phyloP scores from a whole-genome alignment of 2,797 vertebrate genomes.

The Telmatherina bonti region DNA sequence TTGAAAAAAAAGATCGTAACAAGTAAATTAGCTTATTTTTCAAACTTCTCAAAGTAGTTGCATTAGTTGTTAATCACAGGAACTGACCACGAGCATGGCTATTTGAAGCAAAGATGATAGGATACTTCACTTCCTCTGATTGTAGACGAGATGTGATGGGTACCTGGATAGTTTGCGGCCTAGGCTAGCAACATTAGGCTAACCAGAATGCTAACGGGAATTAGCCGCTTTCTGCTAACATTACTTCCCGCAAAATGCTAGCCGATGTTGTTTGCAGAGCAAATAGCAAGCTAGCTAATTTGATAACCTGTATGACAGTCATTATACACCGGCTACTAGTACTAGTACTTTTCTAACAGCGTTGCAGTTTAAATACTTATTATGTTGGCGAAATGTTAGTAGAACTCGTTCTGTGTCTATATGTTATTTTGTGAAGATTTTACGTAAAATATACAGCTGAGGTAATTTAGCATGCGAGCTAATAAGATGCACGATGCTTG shows the following conservation, averaged over 20 bases:
- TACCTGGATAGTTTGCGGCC: slow-evolving; percentile 89
- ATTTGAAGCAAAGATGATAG: slow-evolving; percentile 37
- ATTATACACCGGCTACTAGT: slow-evolving; percentile 13
- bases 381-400: not conserved
- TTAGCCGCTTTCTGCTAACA: slow-evolving; percentile 64
- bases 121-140: slow-evolving; percentile 69
- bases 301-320: slow-evolving; percentile 62
- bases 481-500: slow-evolving; percentile 61
- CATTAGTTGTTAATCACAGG: slow-evolving; percentile 42
- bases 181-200: slow-evolving; percentile 85
- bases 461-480: slow-evolving; percentile 68
- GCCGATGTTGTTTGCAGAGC: slow-evolving; percentile 54
- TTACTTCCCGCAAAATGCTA: slow-evolving; percentile 77
- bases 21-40: slow-evolving; percentile 78
- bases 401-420: slow-evolving; percentile 23
- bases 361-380: not conserved
- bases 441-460: slow-evolving; percentile 56
- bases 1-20: slow-evolving; percentile 78
- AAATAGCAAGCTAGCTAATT: slow-evolving; percentile 56
- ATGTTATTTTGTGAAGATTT: slow-evolving; percentile 38
- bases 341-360: slow-evolving; percentile 9
- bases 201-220: slow-evolving; percentile 66
- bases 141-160: slow-evolving; percentile 79
- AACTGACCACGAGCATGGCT: slow-evolving; percentile 19
- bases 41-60: slow-evolving; percentile 77